Evolutionary conservation across 2,797 vertebrate species (phyloP).

Genomic region (Chiropotes sagulatus): DNA sequence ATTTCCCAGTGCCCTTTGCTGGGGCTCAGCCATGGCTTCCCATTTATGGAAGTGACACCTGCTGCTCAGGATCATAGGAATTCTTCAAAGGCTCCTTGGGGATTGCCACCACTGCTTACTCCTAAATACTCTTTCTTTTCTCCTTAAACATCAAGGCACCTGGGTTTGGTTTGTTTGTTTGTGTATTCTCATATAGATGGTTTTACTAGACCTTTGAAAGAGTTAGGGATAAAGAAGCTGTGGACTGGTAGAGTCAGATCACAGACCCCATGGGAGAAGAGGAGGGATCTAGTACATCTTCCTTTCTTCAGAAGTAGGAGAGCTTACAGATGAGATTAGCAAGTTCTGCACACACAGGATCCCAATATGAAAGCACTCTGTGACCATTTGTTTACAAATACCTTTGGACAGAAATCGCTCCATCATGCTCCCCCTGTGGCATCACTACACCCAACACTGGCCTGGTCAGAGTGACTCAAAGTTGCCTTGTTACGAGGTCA

Average conservation of each 20-base stretch:
- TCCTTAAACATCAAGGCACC: neutral
- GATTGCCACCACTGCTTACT: neutral
- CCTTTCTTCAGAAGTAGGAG: neutral
- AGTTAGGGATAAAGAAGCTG: neutral
- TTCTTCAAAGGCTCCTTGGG: neutral
- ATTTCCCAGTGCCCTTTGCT: neutral
- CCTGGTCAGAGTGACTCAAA: neutral
- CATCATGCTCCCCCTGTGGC: neutral
- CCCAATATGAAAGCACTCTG: neutral
- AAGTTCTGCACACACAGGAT: neutral
- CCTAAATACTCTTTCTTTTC: neutral
- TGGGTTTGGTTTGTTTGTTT: neutral
- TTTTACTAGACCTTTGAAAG: neutral
- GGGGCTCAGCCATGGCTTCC: neutral
- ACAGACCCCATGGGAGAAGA: neutral
- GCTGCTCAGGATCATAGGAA: neutral
- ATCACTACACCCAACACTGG: neutral
- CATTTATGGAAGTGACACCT: neutral
- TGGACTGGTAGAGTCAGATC: neutral
- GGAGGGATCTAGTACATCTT: neutral
- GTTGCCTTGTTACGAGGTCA: neutral
- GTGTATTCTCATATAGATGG: neutral
- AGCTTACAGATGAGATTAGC: neutral
- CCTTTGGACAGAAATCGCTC: neutral
- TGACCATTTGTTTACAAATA: neutral